Evolutionary conservation across 1,140 invertebrate species (phyloP), one percentile per base, ranked within the genome.

Genomic region (Intoshia linei): DNA sequence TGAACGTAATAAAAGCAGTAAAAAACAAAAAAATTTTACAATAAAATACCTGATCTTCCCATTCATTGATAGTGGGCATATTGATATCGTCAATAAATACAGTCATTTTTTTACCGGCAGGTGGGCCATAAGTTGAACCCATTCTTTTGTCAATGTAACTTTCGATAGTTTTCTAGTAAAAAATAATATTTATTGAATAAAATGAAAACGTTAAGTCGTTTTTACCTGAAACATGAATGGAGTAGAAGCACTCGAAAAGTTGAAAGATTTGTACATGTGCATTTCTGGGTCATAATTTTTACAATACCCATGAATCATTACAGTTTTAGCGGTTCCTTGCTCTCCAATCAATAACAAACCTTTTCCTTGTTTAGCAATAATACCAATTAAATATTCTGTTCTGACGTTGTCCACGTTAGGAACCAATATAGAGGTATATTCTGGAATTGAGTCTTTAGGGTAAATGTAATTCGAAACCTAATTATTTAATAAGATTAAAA

Each of bases 11-110:
- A 6, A 20, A 22, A 23, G 3, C 14, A 3, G 17, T 4, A 30
- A 17, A 30, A 6, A 30, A 15, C 11, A 11, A 3, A 2, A 2
- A 41, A n/a, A 11, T 15, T 23, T n/a, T n/a, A 10, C 11, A 29
- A 27, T 10, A 18, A 37, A 20, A 39, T 54, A 67, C 66, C 63
- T 79, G 76, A 64, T 79, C 75, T 21, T 74, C 74, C 75, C 75
- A 81, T 51, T 77, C 74, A 54, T 87, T 90, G 30, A 87, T 81
- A 50, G 83, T 67, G 0, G 83, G 83, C 48, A 90, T 65, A 62
- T 87, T 92, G 36, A 93, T 72, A 50, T 93, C 83, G 50, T 93
- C 83, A 42, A 93, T 73, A 47, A 93, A 90, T 7, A 87, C 66
- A 4, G 78, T 68, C 72, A 93, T 73, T 54, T 78, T 81, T 45